Evolutionary conservation across 2,888 invertebrate genomes (phyloP), one percentile per base, ranked within the genome.

Genomic region (Clanis bilineata): DNA sequence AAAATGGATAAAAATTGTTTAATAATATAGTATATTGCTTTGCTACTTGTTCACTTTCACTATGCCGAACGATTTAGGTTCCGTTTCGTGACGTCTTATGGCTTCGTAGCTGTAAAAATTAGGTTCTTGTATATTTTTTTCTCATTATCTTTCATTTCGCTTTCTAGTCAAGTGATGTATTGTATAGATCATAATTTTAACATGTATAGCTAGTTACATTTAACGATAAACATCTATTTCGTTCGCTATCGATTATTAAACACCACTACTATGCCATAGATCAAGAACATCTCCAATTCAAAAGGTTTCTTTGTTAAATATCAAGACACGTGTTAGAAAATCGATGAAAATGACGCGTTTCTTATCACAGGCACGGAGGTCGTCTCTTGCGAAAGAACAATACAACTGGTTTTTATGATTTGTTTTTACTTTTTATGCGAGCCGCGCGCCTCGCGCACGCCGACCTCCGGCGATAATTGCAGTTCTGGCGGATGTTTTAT

Each of bases 371-470:
- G 69, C 71, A 67, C 67, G 76, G 72, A 83, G 82, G 76, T 82
- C 82, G 83, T 80, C 80, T 77, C 77, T 79, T 75, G 76, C 73
- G 74, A 84, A 85, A 83, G 88, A 90, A 91, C 90, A 90, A 90
- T 90, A 83, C 88, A 85, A 86, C 86, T 78, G 83, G 86, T 86
- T 88, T 86, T 84, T 74, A 81, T 83, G 80, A 77, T 85, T 87
- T 88, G 80, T 85, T 89, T 89, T 88, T 80, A 71, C 76, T 85
- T 85, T 86, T 86, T 83, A 73, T 77, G 70, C 73, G 68, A 67
- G 68, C 70, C 64, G 73, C 70, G 67, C 65, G 66, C 72, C 62
- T 58, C 56, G 65, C 71, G 72, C 72, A 62, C 73, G 70, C 69
- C 63, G 71, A 71, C 72, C 75, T 73, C 76, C 66, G 67, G 60